Percentiles rank a stretch among this genome's conserved stretches.
These are phyloP conservation scores for Abscondita cerata DNA, from an alignment of 2,888 invertebrate species.

Conservation along the genomic window DNA sequence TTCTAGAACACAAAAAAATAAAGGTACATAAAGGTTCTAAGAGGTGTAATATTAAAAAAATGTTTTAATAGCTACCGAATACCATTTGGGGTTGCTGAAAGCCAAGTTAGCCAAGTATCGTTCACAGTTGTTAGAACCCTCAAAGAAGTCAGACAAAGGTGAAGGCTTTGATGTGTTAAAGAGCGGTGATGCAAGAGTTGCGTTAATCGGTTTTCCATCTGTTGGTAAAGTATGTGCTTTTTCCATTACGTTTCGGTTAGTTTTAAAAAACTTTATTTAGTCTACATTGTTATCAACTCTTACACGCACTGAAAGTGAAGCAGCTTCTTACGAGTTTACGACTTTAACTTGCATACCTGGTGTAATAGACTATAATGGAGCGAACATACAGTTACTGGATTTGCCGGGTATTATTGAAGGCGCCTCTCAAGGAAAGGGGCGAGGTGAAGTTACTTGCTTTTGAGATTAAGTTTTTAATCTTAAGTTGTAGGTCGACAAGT, in stretches of 20 bases:
- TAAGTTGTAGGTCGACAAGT: constrained; percentile 63
- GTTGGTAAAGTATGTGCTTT: constrained; percentile 83
- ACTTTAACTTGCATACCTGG: constrained; percentile 99
- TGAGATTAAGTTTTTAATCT: constrained; percentile 13
- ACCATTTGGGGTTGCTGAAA: constrained; percentile 96
- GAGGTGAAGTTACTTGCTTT: constrained; percentile 45
- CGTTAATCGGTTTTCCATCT: constrained; percentile 98
- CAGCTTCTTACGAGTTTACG: constrained; percentile 98
- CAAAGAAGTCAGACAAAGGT: constrained; percentile 93
- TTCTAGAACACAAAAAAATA: constrained; percentile 98
- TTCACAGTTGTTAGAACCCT: constrained; percentile 92
- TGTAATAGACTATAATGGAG: constrained; percentile 97
- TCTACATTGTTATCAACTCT: constrained; percentile 95
- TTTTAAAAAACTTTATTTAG: constrained; percentile 55
- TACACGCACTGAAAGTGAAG: constrained; percentile 96
- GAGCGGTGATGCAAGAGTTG: constrained; percentile 98
- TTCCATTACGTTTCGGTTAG: neutral
- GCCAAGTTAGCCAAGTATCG: constrained; percentile 96
- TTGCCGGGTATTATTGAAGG: constrained; percentile 99
- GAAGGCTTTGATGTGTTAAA: constrained; percentile 99
- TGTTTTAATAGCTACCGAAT: constrained; percentile 85
- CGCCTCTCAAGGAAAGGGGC: constrained; percentile 78
- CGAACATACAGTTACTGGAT: constrained; percentile 97
- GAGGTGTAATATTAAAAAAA: constrained; percentile 23
- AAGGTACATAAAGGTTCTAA: constrained; percentile 81